A percentile compares a stretch with the other conserved stretches of the same genome.
Evolutionary conservation across 1,140 invertebrate genomes (phyloP).

Genomic region (Maconellicoccus hirsutus): DNA sequence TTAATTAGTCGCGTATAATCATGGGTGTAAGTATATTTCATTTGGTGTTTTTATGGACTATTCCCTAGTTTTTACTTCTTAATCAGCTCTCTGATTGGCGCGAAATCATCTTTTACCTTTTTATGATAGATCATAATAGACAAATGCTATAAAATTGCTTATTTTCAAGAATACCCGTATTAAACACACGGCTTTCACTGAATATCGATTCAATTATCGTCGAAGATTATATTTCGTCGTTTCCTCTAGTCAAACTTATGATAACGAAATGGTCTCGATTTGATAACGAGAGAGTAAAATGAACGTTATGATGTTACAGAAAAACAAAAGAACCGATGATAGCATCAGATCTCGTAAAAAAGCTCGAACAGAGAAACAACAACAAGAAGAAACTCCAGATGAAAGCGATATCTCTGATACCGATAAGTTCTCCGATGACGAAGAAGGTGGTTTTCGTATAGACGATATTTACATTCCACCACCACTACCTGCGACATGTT

Average conservation of each 20-base stretch:
- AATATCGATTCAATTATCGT: too few relatives aligned
- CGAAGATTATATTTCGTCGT: too few relatives aligned
- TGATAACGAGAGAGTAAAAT: too few relatives aligned
- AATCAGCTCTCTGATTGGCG: neutral
- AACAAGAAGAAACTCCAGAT: constrained; percentile 30
- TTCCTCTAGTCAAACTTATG: too few relatives aligned
- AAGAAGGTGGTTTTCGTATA: constrained; percentile 40
- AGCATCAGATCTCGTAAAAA: neutral
- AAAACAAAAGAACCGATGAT: neutral
- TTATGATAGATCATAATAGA: neutral
- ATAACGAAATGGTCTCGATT: too few relatives aligned
- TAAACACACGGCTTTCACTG: too few relatives aligned
- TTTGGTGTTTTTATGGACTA: neutral
- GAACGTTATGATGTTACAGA: constrained; percentile 14
- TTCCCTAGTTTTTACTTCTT: neutral
- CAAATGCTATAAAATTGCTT: too few relatives aligned
- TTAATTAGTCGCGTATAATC: neutral
- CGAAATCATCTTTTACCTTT: neutral
- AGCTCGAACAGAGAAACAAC: neutral
- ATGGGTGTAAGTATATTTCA: neutral
- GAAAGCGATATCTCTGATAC: constrained; percentile 33
- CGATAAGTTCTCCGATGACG: constrained; percentile 43
- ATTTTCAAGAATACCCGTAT: too few relatives aligned
- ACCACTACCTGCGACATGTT: constrained; percentile 54
- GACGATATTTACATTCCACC: constrained; percentile 87